These are phyloP conservation scores for Eretmochelys imbricata DNA, from an alignment of 2,113 vertebrate species.

Conservation along the genomic window DNA sequence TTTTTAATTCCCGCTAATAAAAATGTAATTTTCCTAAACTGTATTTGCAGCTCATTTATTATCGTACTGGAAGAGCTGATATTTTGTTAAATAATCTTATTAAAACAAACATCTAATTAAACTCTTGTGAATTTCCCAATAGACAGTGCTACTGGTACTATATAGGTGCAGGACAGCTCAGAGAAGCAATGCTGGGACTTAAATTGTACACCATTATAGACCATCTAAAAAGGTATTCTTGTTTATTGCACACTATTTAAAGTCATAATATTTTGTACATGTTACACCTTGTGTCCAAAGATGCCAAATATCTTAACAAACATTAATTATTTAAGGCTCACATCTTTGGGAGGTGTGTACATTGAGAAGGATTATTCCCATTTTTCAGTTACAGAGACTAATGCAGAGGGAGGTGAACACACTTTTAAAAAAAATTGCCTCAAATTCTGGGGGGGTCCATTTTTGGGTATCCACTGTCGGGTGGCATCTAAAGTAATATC, in stretches of 20 bases:
- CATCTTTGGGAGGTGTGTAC: background rate
- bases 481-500: background rate
- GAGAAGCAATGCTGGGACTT: conserved; percentile 19
- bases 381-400: background rate
- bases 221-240: background rate
- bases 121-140: conserved; percentile 14
- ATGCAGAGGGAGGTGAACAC: conserved; percentile 1
- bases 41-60: conserved; percentile 60
- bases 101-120: conserved; percentile 62
- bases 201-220: background rate
- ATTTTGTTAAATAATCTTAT: conserved; percentile 39
- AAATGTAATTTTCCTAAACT: conserved; percentile 37
- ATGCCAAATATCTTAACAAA: background rate
- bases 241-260: background rate
- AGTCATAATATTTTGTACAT: background rate
- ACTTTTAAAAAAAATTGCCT: background rate
- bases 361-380: background rate
- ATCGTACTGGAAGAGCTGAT: conserved; percentile 14
- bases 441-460: background rate
- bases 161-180: conserved; percentile 48
- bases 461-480: background rate
- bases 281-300: background rate
- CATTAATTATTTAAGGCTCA: background rate
- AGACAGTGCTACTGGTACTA: conserved; percentile 27
- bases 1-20: conserved; percentile 19